A percentile compares a stretch with the other conserved stretches of the same genome.
phyloP scores from a whole-genome alignment of 1,140 invertebrate species.

The Drosophila simulans region DNA sequence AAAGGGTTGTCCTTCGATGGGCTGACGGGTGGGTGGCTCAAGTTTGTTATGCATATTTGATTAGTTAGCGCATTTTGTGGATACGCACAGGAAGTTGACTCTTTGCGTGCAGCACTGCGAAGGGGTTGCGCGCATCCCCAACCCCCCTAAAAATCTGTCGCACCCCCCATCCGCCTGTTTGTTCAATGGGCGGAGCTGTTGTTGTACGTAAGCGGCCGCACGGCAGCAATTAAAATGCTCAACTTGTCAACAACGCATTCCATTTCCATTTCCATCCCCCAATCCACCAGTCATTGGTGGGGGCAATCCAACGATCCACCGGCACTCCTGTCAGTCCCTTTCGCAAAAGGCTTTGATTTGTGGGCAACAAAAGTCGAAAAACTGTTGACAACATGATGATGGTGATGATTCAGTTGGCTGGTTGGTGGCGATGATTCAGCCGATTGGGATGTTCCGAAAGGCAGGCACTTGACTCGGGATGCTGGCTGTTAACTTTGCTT shows the following conservation, averaged over 20 bases:
- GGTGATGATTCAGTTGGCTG: slow-evolving; percentile 17
- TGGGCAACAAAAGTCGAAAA: slow-evolving; percentile 71
- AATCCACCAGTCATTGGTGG: neutral
- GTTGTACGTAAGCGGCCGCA: slow-evolving; percentile 73
- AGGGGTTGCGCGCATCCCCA: slow-evolving; percentile 52
- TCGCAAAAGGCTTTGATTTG: slow-evolving; percentile 62
- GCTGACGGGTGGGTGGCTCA: slow-evolving; percentile 27
- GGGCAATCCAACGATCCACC: neutral
- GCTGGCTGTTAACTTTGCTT: slow-evolving; percentile 1
- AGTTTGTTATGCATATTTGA: slow-evolving; percentile 83
- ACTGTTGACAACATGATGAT: slow-evolving; percentile 53
- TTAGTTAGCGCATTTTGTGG: slow-evolving; percentile 80
- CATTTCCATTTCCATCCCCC: slow-evolving; percentile 4
- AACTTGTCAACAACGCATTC: slow-evolving; percentile 77
- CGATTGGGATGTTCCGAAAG: slow-evolving; percentile 4
- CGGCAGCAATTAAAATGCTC: slow-evolving; percentile 79
- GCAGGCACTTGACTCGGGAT: neutral
- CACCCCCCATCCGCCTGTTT: neutral
- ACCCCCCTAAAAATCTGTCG: neutral
- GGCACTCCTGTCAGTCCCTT: neutral
- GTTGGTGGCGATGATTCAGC: slow-evolving; percentile 29
- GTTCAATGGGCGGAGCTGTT: slow-evolving; percentile 34
- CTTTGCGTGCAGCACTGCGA: slow-evolving; percentile 64
- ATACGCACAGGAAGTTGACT: slow-evolving; percentile 81
- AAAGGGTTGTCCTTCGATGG: slow-evolving; percentile 11